Conservation (phyloP, 2,888 invertebrate species). For the Meta bourneti region DNA sequence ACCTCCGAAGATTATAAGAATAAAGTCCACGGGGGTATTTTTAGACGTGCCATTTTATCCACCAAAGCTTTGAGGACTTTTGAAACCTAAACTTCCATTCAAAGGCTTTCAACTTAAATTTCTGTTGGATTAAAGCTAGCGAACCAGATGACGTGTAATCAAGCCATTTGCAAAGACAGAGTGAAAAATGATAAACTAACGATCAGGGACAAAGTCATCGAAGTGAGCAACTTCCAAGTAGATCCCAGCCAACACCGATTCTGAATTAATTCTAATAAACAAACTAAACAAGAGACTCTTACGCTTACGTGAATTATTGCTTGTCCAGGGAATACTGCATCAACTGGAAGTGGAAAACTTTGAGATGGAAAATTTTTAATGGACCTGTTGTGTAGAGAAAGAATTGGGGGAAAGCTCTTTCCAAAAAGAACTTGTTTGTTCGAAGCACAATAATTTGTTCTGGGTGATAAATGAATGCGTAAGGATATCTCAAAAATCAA, state of each 20-base stretch:
- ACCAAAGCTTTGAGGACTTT: too few species aligned
- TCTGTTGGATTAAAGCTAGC: too few species aligned
- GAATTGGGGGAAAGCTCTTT: neutral
- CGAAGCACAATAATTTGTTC: neutral
- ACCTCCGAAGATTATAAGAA: too few species aligned
- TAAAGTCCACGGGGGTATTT: too few species aligned
- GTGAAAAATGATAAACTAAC: slow-evolving; percentile 17
- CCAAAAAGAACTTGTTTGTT: neutral
- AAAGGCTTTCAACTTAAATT: too few species aligned
- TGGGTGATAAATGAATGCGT: neutral
- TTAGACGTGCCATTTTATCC: too few species aligned
- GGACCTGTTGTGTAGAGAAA: slow-evolving; percentile 6
- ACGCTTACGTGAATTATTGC: neutral
- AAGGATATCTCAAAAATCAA: neutral
- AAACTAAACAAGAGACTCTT: neutral
- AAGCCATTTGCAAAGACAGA: neutral
- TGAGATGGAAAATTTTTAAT: slow-evolving; percentile 38
- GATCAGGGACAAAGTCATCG: slow-evolving; percentile 5
- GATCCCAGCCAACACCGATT: neutral
- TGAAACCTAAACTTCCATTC: too few species aligned
- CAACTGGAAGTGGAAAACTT: slow-evolving; percentile 21
- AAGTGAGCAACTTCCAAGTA: neutral
- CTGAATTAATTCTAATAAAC: neutral
- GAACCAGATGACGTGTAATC: neutral
- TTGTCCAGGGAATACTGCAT: neutral